Evolutionary conservation across 2,113 vertebrate genomes (phyloP).

Genomic region (Varanus salvator): DNA sequence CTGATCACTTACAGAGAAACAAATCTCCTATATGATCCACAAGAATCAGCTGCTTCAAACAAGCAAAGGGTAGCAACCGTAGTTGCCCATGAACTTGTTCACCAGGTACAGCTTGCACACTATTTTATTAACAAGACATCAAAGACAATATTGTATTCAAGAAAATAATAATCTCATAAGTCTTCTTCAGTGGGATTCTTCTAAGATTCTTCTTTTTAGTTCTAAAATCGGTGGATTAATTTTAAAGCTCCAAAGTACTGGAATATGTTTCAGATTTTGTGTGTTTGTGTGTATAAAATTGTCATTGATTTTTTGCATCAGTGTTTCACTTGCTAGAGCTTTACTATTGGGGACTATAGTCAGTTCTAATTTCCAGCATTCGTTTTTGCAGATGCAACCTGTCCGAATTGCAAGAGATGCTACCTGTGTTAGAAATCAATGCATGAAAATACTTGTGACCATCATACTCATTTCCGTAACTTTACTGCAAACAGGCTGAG

Average conservation of each 20-base stretch:
- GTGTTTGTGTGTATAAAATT: neutral
- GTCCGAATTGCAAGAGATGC: neutral
- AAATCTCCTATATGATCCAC: constrained; percentile 90
- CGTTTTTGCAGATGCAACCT: neutral
- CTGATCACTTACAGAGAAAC: constrained; percentile 95
- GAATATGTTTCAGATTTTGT: neutral
- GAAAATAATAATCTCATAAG: constrained; percentile 1
- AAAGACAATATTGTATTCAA: constrained; percentile 20
- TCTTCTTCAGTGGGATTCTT: neutral
- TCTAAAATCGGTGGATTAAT: neutral
- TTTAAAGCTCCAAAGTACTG: neutral
- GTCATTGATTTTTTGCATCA: neutral
- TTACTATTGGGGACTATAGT: neutral
- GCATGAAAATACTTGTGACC: neutral
- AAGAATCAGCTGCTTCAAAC: constrained; percentile 88
- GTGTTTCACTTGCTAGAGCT: neutral
- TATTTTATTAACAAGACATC: neutral
- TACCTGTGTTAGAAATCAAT: neutral
- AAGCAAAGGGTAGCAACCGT: constrained; percentile 91
- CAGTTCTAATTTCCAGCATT: neutral
- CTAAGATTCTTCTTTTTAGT: neutral
- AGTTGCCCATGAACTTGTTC: constrained; percentile 92
- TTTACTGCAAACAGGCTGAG: neutral
- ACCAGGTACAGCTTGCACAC: constrained; percentile 84
- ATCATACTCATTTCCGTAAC: neutral